Percentiles rank a stretch among this genome's conserved stretches.
These are phyloP conservation scores for Chorisops tibialis DNA, from an alignment of 2,888 invertebrate species.

Conservation along the genomic window DNA sequence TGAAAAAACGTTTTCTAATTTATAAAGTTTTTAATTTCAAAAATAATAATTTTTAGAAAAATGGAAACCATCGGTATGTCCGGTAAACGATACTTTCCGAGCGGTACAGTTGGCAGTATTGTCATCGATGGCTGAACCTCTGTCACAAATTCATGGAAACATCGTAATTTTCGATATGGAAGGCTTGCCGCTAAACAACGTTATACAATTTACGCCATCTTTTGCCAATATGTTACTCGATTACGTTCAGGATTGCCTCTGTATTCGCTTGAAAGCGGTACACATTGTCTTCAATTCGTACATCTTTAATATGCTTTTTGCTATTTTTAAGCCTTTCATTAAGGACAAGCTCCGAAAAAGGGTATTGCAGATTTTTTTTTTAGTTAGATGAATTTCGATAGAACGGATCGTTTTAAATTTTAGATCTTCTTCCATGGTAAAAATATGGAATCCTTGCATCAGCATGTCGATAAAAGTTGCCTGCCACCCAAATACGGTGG, in stretches of 20 bases:
- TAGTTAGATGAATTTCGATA: not conserved
- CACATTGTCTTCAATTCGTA: constrained; percentile 86
- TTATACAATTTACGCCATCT: constrained; percentile 74
- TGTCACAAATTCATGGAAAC: constrained; percentile 73
- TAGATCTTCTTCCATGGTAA: constrained; percentile 72
- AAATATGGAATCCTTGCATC: constrained; percentile 59
- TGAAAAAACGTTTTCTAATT: constrained; percentile 30
- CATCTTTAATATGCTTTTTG: constrained; percentile 81
- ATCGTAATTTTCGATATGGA: constrained; percentile 73
- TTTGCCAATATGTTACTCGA: constrained; percentile 70
- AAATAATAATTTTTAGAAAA: constrained; percentile 52
- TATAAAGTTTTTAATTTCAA: not conserved
- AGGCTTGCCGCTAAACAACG: constrained; percentile 68
- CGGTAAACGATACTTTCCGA: constrained; percentile 65
- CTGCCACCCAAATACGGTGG: constrained; percentile 68
- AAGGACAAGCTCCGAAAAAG: constrained; percentile 76
- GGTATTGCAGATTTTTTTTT: constrained; percentile 52
- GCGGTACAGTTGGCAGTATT: constrained; percentile 67
- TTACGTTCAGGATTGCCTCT: constrained; percentile 77
- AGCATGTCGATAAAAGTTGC: constrained; percentile 58
- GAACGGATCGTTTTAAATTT: constrained; percentile 35
- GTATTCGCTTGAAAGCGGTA: constrained; percentile 77
- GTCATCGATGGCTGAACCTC: constrained; percentile 74
- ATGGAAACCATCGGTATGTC: constrained; percentile 72
- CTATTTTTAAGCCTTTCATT: constrained; percentile 84